Percentiles rank a stretch among this genome's conserved stretches.
phyloP scores from a whole-genome alignment of 2,797 vertebrate species.

The Hydrophis major region DNA sequence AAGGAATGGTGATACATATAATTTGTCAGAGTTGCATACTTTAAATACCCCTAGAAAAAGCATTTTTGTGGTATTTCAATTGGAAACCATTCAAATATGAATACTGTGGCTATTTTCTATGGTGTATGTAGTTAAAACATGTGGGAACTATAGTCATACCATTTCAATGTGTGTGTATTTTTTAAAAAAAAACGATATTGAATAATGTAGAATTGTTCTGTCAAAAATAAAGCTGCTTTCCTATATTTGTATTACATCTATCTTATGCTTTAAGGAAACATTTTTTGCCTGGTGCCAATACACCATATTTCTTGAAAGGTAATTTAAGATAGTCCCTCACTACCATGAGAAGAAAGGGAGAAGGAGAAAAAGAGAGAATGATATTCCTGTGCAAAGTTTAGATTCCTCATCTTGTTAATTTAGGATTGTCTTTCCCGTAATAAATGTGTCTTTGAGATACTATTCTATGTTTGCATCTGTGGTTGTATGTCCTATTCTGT shows the following conservation, averaged over 20 bases:
- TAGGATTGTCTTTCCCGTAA: background rate
- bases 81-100: slow-evolving; percentile 69
- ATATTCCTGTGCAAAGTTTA: background rate
- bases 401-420: background rate
- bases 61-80: slow-evolving; percentile 76
- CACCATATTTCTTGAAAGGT: background rate
- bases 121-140: slow-evolving; percentile 54
- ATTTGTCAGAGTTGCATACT: slow-evolving; percentile 65
- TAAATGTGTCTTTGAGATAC: background rate
- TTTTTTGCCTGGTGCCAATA: background rate
- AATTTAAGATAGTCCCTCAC: background rate
- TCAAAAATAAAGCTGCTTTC: background rate
- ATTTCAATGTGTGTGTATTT: background rate
- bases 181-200: slow-evolving; percentile 43
- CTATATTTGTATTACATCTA: background rate
- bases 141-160: slow-evolving; percentile 27
- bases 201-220: slow-evolving; percentile 2
- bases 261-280: background rate
- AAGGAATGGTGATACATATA: slow-evolving; percentile 63
- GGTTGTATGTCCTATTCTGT: background rate
- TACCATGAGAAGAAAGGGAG: background rate
- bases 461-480: background rate
- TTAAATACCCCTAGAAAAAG: slow-evolving; percentile 61
- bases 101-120: slow-evolving; percentile 67
- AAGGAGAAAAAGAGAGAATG: background rate